Conservation (phyloP, 2,113 vertebrate species). For the Cavia porcellus region DNA sequence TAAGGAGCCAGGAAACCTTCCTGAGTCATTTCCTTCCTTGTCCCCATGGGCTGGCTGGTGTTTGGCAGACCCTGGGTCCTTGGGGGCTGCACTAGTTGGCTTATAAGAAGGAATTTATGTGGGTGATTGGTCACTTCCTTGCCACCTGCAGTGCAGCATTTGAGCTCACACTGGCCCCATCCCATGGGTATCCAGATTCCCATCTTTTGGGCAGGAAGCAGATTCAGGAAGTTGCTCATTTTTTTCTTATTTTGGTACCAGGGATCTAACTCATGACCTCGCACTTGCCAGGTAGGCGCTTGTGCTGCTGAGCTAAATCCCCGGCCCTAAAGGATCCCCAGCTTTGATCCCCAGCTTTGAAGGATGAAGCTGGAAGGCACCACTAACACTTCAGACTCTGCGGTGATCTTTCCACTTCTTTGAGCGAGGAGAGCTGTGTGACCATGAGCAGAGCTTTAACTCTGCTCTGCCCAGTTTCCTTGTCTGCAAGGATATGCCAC, state of each 20-base stretch:
- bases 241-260: too few relatives aligned
- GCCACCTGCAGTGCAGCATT: fast-evolving
- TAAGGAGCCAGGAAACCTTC: not conserved
- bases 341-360: not conserved
- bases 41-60: fast-evolving
- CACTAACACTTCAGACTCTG: fast-evolving
- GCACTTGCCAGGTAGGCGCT: too few relatives aligned
- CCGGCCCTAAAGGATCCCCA: too few relatives aligned
- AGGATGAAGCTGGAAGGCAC: fast-evolving
- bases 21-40: not conserved
- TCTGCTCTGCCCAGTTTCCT: not conserved
- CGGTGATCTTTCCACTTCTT: not conserved
- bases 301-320: too few relatives aligned
- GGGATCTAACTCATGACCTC: too few relatives aligned
- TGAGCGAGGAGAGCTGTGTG: not conserved
- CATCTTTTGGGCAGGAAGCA: not conserved
- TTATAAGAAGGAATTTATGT: fast-evolving
- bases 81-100: not conserved
- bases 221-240: too few relatives aligned
- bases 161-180: fast-evolving
- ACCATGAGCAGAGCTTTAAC: not conserved
- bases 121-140: not conserved
- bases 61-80: fast-evolving
- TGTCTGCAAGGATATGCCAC: not conserved
- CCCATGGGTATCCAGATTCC: fast-evolving